Base-by-base conservation (phyloP, 2,797 vertebrate species). In the Nasua narica region DNA sequence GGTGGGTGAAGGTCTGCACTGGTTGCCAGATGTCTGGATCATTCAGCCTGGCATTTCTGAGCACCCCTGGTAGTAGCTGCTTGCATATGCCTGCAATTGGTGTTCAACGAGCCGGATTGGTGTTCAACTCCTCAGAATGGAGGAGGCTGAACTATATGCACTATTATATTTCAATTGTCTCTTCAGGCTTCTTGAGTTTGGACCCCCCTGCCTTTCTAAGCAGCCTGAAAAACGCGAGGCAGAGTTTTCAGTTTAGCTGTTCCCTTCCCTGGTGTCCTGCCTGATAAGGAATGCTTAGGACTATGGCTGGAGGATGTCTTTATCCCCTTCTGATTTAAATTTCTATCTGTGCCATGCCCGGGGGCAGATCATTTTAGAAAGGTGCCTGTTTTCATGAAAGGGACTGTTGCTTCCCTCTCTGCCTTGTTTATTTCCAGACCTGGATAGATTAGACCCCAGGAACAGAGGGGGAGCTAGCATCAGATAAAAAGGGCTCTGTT, bases 361-460 rank as follows among this genome's bases (percentile, higher is more conserved):
- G 21, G 69, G 90, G 40, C 81, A 84, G 91, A 85, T 90, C 72
- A 48, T 93, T 95, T 96, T 94, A 82, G 76, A 92, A 85, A 95
- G 72, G 65, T 90, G 32, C 43, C 95, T 92, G 65, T 94, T 91
- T 94, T 90, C 95, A 48, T 85, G 85, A 91, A 90, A 90, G 78
- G 84, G 76, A 70, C 86, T n/a, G 21, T 84, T 88, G 69, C 90
- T 76, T 96, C 90, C 86, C 69, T 90, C 43, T 87, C 77, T 70
- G 35, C 83, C 82, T 97, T 95, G 74, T 96, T 97, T 97, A 62
- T 97, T 97, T 96, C 89, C 84, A 92, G 95, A 88, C 94, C 7
- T 65, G 67, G 93, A 96, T 97, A 91, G 97, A 97, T 97, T 96
- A 96, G 95, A 91, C 89, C 79, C 81, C 52, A 82, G 91, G 84